Conservation (phyloP, 2,797 vertebrate species). For the Diglossa cyanea region DNA sequence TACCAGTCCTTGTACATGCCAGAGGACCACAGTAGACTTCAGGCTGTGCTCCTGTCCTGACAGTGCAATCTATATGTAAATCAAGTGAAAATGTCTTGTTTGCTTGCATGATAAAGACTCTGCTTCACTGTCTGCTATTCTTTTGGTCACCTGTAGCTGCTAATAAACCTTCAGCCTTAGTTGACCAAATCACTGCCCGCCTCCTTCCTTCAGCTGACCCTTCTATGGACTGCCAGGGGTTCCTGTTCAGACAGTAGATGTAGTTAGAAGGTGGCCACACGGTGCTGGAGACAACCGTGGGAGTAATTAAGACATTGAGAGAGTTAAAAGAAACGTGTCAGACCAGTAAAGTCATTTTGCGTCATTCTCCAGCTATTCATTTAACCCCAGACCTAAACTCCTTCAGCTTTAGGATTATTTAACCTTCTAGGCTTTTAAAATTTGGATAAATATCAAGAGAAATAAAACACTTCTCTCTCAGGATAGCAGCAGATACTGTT, state of each 20-base stretch:
- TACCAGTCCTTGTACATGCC: fast-evolving
- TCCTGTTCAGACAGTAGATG: neutral
- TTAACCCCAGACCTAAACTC: neutral
- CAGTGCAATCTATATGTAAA: neutral
- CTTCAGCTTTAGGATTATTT: neutral
- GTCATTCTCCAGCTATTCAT: neutral
- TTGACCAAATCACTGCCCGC: neutral
- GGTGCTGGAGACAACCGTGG: neutral
- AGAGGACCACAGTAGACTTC: neutral
- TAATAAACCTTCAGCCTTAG: slow-evolving; percentile 6
- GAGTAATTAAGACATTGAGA: slow-evolving; percentile 5
- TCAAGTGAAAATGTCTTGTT: neutral
- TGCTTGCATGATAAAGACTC: neutral
- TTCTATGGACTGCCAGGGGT: neutral
- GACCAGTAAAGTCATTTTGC: neutral
- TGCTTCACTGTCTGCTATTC: neutral
- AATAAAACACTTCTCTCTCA: neutral
- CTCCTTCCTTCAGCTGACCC: neutral
- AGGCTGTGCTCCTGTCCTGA: neutral
- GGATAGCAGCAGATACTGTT: neutral
- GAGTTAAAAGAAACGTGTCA: neutral
- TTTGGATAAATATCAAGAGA: neutral
- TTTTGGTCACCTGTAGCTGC: neutral
- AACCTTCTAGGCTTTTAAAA: neutral
- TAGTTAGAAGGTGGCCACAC: neutral